Percentiles rank a stretch among this genome's conserved stretches.
phyloP scores from a whole-genome alignment of 2,113 vertebrate species.

The Microcebus lehilahytsara region DNA sequence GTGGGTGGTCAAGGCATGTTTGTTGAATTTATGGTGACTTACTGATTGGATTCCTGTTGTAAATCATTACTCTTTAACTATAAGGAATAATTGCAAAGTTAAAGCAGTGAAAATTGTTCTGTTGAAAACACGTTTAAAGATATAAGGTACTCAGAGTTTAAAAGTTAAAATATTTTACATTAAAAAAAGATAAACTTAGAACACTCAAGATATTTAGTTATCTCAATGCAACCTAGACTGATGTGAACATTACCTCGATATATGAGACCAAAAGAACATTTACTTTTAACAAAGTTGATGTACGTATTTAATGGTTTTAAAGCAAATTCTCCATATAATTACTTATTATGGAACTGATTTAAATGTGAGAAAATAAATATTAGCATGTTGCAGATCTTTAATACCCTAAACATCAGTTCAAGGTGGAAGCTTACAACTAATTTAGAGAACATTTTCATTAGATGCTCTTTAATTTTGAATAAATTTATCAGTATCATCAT shows the following conservation, averaged over 20 bases:
- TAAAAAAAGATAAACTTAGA: conserved; percentile 45
- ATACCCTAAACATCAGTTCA: not conserved
- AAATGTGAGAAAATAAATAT: conserved; percentile 45
- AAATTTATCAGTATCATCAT: not conserved
- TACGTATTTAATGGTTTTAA: not conserved
- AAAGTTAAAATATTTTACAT: conserved; percentile 58
- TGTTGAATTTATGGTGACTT: conserved; percentile 66
- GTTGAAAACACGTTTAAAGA: conserved; percentile 58
- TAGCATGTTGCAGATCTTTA: not conserved
- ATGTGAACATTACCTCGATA: not conserved
- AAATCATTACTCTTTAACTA: conserved; percentile 83
- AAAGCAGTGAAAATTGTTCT: conserved; percentile 78
- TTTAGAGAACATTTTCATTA: not conserved
- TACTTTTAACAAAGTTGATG: not conserved
- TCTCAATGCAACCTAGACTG: not conserved
- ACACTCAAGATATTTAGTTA: conserved; percentile 52
- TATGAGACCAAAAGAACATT: conserved; percentile 20
- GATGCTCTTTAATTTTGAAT: not conserved
- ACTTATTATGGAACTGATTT: not conserved
- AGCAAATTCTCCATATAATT: not conserved
- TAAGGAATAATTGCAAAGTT: conserved; percentile 84
- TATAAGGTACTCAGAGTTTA: conserved; percentile 50
- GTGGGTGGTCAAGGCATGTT: not conserved
- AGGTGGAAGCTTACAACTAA: not conserved
- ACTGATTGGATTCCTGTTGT: conserved; percentile 80